These are phyloP conservation scores for Capitella teleta DNA, from an alignment of 1,140 invertebrate species.

Conservation along the genomic window DNA sequence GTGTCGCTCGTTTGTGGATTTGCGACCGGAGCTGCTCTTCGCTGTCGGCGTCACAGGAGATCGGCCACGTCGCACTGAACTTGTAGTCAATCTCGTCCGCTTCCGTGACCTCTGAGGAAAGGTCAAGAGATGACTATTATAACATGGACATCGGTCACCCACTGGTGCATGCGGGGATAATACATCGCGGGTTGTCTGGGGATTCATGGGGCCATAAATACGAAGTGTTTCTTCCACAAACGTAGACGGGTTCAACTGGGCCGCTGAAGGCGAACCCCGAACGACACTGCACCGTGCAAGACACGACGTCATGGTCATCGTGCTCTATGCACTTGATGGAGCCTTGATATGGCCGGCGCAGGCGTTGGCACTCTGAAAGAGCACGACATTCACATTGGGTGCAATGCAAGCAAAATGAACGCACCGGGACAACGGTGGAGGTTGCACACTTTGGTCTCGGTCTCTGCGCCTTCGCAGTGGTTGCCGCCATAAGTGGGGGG, in stretches of 20 bases:
- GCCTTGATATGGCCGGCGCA: conserved; percentile 7
- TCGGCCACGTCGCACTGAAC: conserved; percentile 1
- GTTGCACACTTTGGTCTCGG: conserved; percentile 5
- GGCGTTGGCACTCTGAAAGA: conserved; percentile 1
- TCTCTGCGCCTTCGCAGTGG: not conserved
- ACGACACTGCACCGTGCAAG: conserved; percentile 1
- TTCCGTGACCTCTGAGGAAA: not conserved
- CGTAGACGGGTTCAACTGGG: not conserved
- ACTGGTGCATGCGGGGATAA: conserved; percentile 7
- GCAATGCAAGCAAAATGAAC: not conserved
- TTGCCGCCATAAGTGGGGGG: conserved; percentile 5
- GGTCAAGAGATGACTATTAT: not conserved
- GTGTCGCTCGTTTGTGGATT: not conserved
- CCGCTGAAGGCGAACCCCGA: conserved; percentile 5
- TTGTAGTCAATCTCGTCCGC: not conserved
- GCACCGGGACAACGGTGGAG: conserved; percentile 5
- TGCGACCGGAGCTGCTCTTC: not conserved
- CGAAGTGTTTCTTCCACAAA: conserved; percentile 4
- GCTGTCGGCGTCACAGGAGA: not conserved
- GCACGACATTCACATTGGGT: not conserved
- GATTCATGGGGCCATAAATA: conserved; percentile 9
- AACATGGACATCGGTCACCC: not conserved
- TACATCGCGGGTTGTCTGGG: conserved; percentile 8
- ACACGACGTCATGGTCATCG: not conserved
- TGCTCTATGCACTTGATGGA: not conserved